Evolutionary conservation across 92 coral and sea anemone species (phyloP).

Genomic region (Phymanthus crucifer): DNA sequence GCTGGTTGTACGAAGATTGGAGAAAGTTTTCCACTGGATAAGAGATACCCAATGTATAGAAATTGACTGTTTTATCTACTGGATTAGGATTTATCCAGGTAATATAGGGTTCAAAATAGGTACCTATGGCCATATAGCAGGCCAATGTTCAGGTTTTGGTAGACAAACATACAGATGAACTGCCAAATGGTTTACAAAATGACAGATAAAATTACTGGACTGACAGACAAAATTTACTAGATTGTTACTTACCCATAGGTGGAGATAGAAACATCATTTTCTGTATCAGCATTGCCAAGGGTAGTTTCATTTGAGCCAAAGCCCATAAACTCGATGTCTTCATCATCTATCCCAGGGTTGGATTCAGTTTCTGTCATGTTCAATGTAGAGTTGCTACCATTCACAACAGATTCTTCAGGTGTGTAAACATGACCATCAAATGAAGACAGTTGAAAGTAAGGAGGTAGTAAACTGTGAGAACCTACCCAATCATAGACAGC

Average conservation of each 20-base stretch:
- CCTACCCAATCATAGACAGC: constrained; percentile 65
- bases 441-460: constrained; percentile 45
- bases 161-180: too few species aligned
- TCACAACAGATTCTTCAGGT: constrained; percentile 53
- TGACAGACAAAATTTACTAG: neutral
- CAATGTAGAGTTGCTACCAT: constrained; percentile 49
- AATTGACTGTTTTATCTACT: too few species aligned
- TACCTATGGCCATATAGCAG: neutral
- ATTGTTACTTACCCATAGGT: constrained; percentile 4
- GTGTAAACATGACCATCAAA: constrained; percentile 56
- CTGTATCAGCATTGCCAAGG: constrained; percentile 45
- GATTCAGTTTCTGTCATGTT: constrained; percentile 47
- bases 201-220: neutral
- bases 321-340: constrained; percentile 50
- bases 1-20: too few species aligned
- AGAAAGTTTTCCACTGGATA: neutral
- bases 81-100: too few species aligned
- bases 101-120: neutral
- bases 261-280: constrained; percentile 16
- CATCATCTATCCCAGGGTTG: constrained; percentile 56
- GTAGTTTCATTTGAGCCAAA: constrained; percentile 42
- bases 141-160: too few species aligned
- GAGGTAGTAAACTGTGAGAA: constrained; percentile 51
- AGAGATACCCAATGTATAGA: neutral
- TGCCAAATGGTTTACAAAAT: neutral